phyloP scores from a whole-genome alignment of 2,888 invertebrate species.

The Coenonympha arcania region DNA sequence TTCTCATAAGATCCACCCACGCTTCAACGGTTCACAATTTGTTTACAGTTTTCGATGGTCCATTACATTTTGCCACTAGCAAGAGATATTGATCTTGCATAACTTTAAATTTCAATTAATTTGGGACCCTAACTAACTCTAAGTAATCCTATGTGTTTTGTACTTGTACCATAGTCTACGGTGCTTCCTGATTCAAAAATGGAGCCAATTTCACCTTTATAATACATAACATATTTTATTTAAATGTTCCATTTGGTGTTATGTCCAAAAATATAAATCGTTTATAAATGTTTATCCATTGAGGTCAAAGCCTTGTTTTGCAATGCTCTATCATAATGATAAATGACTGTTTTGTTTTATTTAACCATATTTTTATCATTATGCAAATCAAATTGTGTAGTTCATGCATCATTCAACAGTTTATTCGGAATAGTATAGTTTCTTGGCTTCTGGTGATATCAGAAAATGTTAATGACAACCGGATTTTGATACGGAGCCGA shows the following conservation, averaged over 20 bases:
- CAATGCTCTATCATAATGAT: conserved; percentile 10
- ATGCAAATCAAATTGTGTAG: conserved; percentile 29
- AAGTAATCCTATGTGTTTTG: no score
- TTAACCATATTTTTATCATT: conserved; percentile 27
- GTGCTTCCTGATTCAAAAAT: no score
- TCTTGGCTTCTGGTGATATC: conserved; percentile 63
- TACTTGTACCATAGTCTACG: no score
- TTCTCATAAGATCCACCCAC: conserved; percentile 37
- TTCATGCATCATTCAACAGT: conserved; percentile 65
- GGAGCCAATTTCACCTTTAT: no score
- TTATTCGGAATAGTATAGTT: conserved; percentile 50
- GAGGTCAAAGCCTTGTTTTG: neutral
- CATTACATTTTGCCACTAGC: conserved; percentile 15
- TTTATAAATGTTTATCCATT: neutral
- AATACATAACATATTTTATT: neutral
- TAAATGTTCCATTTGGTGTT: neutral
- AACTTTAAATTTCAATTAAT: neutral
- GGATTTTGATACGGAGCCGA: conserved; percentile 47
- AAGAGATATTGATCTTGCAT: neutral
- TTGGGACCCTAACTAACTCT: neutral
- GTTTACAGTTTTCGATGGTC: conserved; percentile 21
- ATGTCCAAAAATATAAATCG: no score
- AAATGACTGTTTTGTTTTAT: conserved; percentile 22
- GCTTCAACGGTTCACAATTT: conserved; percentile 23
- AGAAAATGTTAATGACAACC: conserved; percentile 58